A percentile compares a stretch with the other conserved stretches of the same genome.
phyloP scores from a whole-genome alignment of 37 sponge, comb jelly and placozoan species.

The Corticium candelabrum region DNA sequence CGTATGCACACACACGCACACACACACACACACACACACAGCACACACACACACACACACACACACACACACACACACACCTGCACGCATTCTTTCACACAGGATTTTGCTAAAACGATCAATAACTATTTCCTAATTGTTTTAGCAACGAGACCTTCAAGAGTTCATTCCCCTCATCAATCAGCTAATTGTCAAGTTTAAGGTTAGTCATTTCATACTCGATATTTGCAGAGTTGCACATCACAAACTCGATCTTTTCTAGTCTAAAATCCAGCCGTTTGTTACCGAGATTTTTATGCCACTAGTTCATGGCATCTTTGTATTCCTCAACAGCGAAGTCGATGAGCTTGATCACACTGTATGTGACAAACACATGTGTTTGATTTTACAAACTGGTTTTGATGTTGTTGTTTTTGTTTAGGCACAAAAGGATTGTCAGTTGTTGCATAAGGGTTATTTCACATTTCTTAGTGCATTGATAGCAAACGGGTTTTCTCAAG shows the following conservation, averaged over 20 bases:
- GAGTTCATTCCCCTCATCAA: slow-evolving; percentile 84
- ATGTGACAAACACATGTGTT: too few species aligned
- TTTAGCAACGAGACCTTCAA: slow-evolving; percentile 56
- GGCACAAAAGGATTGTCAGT: too few species aligned
- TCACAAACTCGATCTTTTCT: neutral
- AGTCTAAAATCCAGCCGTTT: slow-evolving; percentile 26
- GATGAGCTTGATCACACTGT: slow-evolving; percentile 56
- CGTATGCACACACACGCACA: too few species aligned
- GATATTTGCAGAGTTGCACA: neutral
- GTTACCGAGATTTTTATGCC: slow-evolving; percentile 61
- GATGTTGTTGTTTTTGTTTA: too few species aligned
- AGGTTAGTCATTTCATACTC: slow-evolving; percentile 24
- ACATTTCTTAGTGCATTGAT: slow-evolving; percentile 51
- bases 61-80: too few species aligned
- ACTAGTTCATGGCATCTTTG: slow-evolving; percentile 37
- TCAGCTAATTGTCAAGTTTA: slow-evolving; percentile 71
- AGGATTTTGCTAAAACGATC: too few species aligned
- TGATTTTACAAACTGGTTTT: too few species aligned
- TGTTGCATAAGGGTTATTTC: slow-evolving; percentile 57
- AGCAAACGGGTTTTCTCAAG: slow-evolving; percentile 37
- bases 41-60: too few species aligned
- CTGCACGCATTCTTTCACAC: too few species aligned
- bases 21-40: too few species aligned
- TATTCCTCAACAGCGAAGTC: slow-evolving; percentile 34
- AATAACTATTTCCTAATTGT: too few species aligned